A percentile compares a stretch with the other conserved stretches of the same genome.
These are phyloP conservation scores for Lasius platythorax DNA, from an alignment of 2,888 invertebrate genomes.

Conservation along the genomic window DNA sequence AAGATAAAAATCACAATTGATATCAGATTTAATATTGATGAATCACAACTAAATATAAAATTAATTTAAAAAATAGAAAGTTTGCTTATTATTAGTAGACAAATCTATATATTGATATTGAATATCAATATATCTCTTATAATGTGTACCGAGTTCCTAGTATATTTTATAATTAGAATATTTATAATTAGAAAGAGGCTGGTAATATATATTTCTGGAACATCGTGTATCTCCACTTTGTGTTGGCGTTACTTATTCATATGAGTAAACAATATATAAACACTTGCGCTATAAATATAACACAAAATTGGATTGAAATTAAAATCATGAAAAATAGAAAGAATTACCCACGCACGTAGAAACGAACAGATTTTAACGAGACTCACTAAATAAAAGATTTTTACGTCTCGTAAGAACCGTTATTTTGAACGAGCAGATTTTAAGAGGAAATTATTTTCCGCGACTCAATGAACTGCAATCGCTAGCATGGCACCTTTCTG, in stretches of 20 bases:
- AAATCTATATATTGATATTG: neutral
- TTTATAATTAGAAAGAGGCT: conserved; percentile 8
- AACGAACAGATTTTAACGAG: neutral
- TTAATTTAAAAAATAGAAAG: neutral
- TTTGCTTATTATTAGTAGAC: neutral
- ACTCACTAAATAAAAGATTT: neutral
- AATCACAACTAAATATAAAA: neutral
- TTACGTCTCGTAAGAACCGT: neutral
- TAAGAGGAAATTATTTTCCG: neutral
- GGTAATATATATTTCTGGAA: neutral
- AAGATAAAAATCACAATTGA: neutral
- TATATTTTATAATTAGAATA: conserved; percentile 1
- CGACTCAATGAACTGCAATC: neutral
- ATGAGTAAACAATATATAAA: neutral
- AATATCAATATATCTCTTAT: neutral
- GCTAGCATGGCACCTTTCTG: neutral
- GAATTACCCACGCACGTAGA: neutral
- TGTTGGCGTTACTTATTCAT: conserved; percentile 7
- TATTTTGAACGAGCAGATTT: neutral
- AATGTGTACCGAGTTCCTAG: neutral
- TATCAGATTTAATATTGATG: neutral
- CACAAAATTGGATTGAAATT: neutral
- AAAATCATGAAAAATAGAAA: neutral
- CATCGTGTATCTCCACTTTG: neutral
- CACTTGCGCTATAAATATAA: neutral